These are phyloP conservation scores for Tangara arthus DNA, from an alignment of 2,797 vertebrate genomes.

Conservation along the genomic window DNA sequence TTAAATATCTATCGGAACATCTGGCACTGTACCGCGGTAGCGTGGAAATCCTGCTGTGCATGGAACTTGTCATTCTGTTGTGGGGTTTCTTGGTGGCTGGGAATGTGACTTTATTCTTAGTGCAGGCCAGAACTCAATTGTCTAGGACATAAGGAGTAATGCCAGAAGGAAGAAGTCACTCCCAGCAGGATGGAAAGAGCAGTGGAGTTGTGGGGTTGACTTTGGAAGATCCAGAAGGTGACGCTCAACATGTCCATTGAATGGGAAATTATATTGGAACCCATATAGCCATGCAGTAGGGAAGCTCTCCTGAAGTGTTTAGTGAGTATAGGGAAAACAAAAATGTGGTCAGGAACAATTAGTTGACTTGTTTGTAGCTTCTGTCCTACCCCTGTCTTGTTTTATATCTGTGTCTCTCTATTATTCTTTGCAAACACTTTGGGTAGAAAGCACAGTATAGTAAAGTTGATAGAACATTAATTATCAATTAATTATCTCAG, in stretches of 20 bases:
- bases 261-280: not conserved
- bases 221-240: slow-evolving; percentile 1
- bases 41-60: not conserved
- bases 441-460: not conserved
- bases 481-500: not conserved
- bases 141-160: not conserved
- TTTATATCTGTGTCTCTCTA: not conserved
- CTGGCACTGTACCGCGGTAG: not conserved
- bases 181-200: not conserved
- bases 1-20: not conserved
- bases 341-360: not conserved
- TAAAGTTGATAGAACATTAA: not conserved
- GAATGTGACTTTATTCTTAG: not conserved
- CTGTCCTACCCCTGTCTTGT: fast-evolving
- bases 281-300: too few species aligned
- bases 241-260: not conserved
- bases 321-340: not conserved
- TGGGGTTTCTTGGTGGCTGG: not conserved
- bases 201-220: not conserved
- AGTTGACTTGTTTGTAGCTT: not conserved
- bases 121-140: not conserved
- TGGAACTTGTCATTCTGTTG: not conserved
- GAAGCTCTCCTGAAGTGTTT: not conserved
- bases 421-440: not conserved
- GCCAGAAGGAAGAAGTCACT: not conserved